Percentiles rank a stretch among this genome's conserved stretches.
Conservation (phyloP, 2,888 invertebrate species). For the Leptinotarsa tumamoca region DNA sequence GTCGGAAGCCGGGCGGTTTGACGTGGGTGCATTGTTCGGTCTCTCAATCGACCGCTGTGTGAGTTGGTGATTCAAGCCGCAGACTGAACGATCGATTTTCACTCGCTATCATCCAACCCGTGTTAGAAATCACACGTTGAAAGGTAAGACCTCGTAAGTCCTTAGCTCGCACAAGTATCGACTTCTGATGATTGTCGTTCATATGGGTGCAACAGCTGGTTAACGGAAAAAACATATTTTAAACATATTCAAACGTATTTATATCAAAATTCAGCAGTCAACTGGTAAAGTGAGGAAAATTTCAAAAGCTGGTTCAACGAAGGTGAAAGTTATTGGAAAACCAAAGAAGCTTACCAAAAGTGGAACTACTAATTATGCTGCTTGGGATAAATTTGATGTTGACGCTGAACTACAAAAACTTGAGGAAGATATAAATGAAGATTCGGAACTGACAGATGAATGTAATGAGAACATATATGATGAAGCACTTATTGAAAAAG, state of each 20-base stretch:
- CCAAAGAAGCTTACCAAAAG: slow-evolving; percentile 38
- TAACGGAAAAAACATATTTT: too few species aligned
- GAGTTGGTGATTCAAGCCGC: too few species aligned
- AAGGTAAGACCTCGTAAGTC: too few species aligned
- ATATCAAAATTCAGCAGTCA: slow-evolving; percentile 29
- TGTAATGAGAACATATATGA: slow-evolving; percentile 70
- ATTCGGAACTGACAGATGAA: slow-evolving; percentile 68
- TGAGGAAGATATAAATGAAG: slow-evolving; percentile 70
- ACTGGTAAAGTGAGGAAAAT: slow-evolving; percentile 27
- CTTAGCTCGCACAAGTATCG: too few species aligned
- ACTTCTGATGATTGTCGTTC: too few species aligned
- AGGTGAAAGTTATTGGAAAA: slow-evolving; percentile 29
- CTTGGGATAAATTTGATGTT: slow-evolving; percentile 86
- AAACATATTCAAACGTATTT: background rate
- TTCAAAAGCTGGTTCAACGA: slow-evolving; percentile 28
- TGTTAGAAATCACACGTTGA: too few species aligned
- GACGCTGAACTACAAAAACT: slow-evolving; percentile 76
- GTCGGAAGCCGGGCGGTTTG: too few species aligned
- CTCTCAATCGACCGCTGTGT: too few species aligned
- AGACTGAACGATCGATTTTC: too few species aligned
- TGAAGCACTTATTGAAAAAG: slow-evolving; percentile 78
- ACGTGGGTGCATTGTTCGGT: too few species aligned
- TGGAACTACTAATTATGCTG: slow-evolving; percentile 71
- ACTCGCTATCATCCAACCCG: too few species aligned
- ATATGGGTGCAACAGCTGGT: too few species aligned